Conservation (phyloP, 1,140 invertebrate genomes). For the Zaprionus gabonicus region DNA sequence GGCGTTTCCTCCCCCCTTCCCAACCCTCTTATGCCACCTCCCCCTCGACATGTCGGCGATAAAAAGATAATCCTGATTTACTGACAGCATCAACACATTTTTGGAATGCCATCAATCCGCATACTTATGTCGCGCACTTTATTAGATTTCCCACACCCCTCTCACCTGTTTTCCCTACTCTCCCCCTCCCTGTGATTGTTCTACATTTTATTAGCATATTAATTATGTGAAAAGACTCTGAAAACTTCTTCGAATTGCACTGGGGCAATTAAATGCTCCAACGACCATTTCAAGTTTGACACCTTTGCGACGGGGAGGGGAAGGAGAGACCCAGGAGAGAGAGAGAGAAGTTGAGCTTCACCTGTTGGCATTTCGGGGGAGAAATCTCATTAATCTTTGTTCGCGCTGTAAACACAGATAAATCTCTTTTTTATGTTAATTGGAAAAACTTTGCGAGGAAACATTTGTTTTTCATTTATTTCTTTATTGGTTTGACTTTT, state of each 20-base stretch:
- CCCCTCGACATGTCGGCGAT: slow-evolving; percentile 62
- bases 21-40: not conserved
- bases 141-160: slow-evolving; percentile 21
- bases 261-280: slow-evolving; percentile 65
- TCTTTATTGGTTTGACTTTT: slow-evolving; percentile 39
- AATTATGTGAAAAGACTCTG: slow-evolving; percentile 54
- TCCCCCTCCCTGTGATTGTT: slow-evolving; percentile 34
- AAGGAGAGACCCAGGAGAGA: slow-evolving; percentile 1
- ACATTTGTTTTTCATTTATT: slow-evolving; percentile 55
- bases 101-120: slow-evolving; percentile 25
- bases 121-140: slow-evolving; percentile 40
- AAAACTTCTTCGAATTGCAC: slow-evolving; percentile 4
- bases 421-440: slow-evolving; percentile 82
- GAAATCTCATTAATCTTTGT: slow-evolving; percentile 74
- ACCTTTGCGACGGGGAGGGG: slow-evolving; percentile 50
- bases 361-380: not conserved
- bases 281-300: slow-evolving; percentile 72
- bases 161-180: slow-evolving; percentile 7
- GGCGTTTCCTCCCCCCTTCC: not conserved
- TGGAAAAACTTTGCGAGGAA: slow-evolving; percentile 22
- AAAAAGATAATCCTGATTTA: slow-evolving; percentile 81
- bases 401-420: slow-evolving; percentile 67
- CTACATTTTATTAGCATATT: slow-evolving; percentile 80
- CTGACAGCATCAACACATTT: slow-evolving; percentile 57
- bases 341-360: slow-evolving; percentile 7